phyloP scores from a whole-genome alignment of 2,888 invertebrate species.

The Onthophagus sagittarius region DNA sequence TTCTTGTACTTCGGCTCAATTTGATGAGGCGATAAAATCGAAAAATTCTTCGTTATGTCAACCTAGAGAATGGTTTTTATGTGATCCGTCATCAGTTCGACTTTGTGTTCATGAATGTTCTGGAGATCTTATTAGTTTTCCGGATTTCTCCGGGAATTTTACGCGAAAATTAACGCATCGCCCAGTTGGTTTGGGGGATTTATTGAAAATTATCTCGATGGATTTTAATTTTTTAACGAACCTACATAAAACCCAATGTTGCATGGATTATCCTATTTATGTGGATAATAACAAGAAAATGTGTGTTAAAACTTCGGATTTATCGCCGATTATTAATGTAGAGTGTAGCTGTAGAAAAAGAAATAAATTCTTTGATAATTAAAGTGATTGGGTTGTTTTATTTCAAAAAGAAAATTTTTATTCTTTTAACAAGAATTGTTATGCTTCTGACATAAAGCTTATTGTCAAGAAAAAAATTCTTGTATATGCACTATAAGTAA shows the following conservation, averaged over 20 bases:
- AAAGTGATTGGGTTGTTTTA: background rate
- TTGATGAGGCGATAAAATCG: background rate
- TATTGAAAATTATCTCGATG: no score
- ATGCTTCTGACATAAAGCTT: no score
- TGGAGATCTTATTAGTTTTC: background rate
- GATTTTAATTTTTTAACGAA: background rate
- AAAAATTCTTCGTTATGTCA: background rate
- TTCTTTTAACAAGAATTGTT: no score
- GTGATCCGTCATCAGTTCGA: background rate
- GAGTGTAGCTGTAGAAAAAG: background rate
- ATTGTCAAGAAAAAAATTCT: no score
- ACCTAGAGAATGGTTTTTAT: background rate
- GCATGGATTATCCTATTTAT: background rate
- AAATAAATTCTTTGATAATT: background rate
- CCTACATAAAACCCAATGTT: background rate
- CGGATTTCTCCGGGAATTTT: background rate
- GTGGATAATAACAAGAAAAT: background rate
- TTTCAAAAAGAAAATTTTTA: no score
- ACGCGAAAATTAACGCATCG: no score
- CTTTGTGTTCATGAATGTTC: background rate
- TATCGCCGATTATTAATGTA: background rate
- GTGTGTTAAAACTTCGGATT: background rate
- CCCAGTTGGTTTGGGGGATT: background rate
- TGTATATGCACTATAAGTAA: no score
- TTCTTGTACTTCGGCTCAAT: background rate